phyloP scores from a whole-genome alignment of 2,113 vertebrate species.

The Paralichthys olivaceus region DNA sequence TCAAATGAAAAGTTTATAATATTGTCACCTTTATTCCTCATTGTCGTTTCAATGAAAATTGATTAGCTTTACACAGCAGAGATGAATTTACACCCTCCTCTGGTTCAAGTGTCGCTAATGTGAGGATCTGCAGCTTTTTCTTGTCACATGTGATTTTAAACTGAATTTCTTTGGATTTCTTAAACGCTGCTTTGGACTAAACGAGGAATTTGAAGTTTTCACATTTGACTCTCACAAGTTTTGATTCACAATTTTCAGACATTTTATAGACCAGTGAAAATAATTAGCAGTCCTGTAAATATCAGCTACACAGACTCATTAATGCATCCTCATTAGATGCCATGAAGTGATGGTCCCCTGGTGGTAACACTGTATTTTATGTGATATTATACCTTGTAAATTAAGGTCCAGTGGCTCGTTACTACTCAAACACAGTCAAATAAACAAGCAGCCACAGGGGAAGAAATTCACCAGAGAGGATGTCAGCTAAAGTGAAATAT shows the following conservation, averaged over 20 bases:
- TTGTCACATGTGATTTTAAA: neutral
- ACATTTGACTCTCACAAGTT: neutral
- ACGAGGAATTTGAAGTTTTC: neutral
- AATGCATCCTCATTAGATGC: neutral
- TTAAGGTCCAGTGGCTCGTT: neutral
- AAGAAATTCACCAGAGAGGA: neutral
- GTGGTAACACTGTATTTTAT: neutral
- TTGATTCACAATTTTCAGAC: neutral
- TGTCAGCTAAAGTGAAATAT: neutral
- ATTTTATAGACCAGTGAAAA: neutral
- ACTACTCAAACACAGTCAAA: neutral
- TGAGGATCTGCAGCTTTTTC: neutral
- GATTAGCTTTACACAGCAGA: no score
- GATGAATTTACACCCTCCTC: no score
- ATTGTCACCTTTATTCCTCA: no score
- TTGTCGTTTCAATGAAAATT: no score
- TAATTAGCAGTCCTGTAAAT: neutral
- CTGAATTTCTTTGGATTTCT: neutral
- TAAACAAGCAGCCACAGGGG: neutral
- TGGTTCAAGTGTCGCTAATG: neutral
- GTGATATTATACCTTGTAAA: neutral
- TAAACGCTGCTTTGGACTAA: neutral
- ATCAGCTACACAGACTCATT: neutral
- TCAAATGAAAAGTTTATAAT: no score
- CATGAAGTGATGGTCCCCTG: neutral